phyloP scores from a whole-genome alignment of 2,888 invertebrate genomes.

The Punctoribates punctum region DNA sequence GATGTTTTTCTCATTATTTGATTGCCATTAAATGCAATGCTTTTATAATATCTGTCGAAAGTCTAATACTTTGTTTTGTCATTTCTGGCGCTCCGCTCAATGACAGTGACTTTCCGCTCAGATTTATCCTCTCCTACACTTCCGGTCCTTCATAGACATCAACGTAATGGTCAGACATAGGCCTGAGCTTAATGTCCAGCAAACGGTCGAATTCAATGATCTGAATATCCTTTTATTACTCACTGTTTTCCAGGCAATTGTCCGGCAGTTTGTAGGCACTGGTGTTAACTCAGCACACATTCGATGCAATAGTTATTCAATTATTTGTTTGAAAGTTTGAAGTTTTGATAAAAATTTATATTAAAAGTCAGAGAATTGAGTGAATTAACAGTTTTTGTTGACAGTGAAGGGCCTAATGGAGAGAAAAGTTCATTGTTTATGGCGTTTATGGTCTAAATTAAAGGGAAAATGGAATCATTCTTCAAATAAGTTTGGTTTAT shows the following conservation, averaged over 20 bases:
- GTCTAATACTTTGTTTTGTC: not conserved
- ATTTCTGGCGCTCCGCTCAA: conserved; percentile 1
- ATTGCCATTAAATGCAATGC: not conserved
- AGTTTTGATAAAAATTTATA: too few relatives aligned
- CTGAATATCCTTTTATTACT: conserved; percentile 31
- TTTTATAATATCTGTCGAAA: not conserved
- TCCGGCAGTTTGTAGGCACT: not conserved
- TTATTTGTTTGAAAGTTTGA: too few relatives aligned
- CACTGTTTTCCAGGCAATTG: not conserved
- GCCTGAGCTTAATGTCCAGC: conserved; percentile 17
- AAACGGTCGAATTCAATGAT: conserved; percentile 15
- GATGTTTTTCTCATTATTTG: not conserved
- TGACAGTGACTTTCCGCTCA: conserved; percentile 19
- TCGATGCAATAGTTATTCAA: not conserved
- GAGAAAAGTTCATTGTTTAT: conserved; percentile 2
- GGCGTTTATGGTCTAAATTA: conserved; percentile 31
- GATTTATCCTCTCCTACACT: not conserved
- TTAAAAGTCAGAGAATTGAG: not conserved
- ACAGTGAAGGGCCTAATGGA: not conserved
- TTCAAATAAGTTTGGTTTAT: conserved; percentile 33
- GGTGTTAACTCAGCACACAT: not conserved
- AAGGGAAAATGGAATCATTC: conserved; percentile 33
- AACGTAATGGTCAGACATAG: conserved; percentile 34
- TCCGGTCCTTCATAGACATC: conserved; percentile 7
- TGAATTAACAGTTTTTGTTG: not conserved